Evolutionary conservation across 2,797 vertebrate species (phyloP), one percentile per base, ranked within the genome.

Genomic region (Acestrorhynchus altus): DNA sequence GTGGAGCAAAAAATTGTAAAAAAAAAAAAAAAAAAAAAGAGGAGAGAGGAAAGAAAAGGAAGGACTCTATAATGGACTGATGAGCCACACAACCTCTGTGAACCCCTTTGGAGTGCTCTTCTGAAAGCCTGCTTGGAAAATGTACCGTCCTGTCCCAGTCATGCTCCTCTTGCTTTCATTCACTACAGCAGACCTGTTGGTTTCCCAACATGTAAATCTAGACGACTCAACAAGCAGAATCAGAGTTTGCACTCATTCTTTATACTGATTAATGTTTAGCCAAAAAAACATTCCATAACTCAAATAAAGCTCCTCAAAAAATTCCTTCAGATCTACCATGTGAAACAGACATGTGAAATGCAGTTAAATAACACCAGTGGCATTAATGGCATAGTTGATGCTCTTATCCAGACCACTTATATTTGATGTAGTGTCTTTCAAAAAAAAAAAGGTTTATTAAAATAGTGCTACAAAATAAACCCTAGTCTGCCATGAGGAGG

Each of bases 61-160:
- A 72, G 68, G 39, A 57, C 65, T 28, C 42, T 52, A 75, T 84
- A 73, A 81, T 49, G 59, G 77, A 78, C 73, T 46, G 42, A 65
- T 66, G 63, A 71, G 66, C 73, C 68, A 78, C 56, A 61, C 67
- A 65, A 74, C 65, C 76, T 72, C 44, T 18, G 20, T 51, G 52
- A 72, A 59, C 52, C 24, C 31, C n/a, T 26, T 39, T 40, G 49
- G 68, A 67, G 24, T 24, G 47, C 56, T 54, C 22, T 26, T 49
- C 24, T 68, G 46, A 49, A 68, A 47, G 46, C 44, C 44, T 31
- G 46, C 44, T 49, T 6, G 9, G 26, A 66, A 66, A 44, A 51
- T 51, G 20, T 68, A 46, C 65, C 22, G 22, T 46, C 64, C 61
- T 44, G 63, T 59, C 56, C 56, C 24, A 59, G 40, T 66, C 63